phyloP scores from a whole-genome alignment of 53 echinoderm and acorn worm genomes.

The Apostichopus leukothele region DNA sequence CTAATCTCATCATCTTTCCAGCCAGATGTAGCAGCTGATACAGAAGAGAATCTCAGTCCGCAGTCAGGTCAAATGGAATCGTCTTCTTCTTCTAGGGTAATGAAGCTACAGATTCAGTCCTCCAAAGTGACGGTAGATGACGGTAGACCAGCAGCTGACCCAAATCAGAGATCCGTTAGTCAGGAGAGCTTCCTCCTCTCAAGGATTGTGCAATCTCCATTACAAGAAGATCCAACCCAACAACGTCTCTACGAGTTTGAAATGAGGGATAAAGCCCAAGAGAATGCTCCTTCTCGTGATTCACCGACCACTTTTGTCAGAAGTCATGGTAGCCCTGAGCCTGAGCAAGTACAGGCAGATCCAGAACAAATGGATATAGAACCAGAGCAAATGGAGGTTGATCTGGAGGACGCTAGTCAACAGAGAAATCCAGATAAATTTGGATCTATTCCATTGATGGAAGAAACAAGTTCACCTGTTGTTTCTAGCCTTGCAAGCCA shows the following conservation, averaged over 20 bases:
- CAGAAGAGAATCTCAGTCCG: background rate
- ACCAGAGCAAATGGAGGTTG: background rate
- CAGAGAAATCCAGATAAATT: background rate
- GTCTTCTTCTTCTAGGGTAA: background rate
- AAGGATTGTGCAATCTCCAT: conserved; percentile 10
- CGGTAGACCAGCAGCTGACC: background rate
- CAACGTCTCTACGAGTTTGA: background rate
- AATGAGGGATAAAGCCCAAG: background rate
- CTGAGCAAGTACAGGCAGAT: background rate
- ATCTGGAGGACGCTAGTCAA: background rate
- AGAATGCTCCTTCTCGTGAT: background rate
- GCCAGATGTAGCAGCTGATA: background rate
- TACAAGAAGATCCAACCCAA: background rate
- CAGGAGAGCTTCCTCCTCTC: background rate
- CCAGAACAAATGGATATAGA: background rate
- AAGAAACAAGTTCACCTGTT: background rate
- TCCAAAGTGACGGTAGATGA: background rate
- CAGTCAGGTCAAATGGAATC: background rate
- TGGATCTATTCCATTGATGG: background rate
- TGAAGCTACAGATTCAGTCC: background rate
- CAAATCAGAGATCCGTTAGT: background rate
- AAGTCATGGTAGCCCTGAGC: background rate
- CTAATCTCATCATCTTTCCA: background rate
- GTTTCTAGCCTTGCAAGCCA: background rate
- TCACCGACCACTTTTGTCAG: background rate